A percentile compares a stretch with the other conserved stretches of the same genome.
phyloP scores from a whole-genome alignment of 2,113 vertebrate genomes.

The Datnioides undecimradiatus region DNA sequence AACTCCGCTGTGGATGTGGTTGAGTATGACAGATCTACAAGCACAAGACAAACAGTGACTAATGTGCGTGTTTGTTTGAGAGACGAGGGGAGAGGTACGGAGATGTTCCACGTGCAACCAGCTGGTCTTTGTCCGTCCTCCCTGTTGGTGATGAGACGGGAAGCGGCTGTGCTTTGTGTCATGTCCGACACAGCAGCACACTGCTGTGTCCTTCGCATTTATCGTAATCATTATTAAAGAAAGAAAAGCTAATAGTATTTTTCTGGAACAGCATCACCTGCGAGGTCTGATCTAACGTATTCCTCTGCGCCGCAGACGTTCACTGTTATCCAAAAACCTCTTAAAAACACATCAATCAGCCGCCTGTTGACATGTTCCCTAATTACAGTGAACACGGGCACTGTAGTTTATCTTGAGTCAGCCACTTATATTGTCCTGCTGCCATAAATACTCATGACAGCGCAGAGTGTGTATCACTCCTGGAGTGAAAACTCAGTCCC shows the following conservation, averaged over 20 bases:
- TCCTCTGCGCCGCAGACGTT: neutral
- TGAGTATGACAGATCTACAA: conserved; percentile 31
- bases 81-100: neutral
- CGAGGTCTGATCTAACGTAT: neutral
- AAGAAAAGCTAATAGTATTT: neutral
- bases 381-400: neutral
- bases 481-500: neutral
- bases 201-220: too few species aligned
- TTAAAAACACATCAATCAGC: neutral
- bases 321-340: neutral
- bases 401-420: neutral
- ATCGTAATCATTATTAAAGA: too few species aligned
- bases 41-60: conserved; percentile 41
- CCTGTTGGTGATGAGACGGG: neutral
- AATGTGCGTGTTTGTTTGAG: conserved; percentile 35
- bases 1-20: conserved; percentile 13
- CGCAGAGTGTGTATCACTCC: neutral
- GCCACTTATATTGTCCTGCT: neutral
- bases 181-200: neutral
- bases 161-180: conserved; percentile 14
- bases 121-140: conserved; percentile 19
- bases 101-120: neutral
- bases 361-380: neutral
- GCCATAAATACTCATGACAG: neutral
- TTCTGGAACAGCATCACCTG: neutral